Percentiles rank a stretch among this genome's conserved stretches.
These are phyloP conservation scores for Dascyllus trimaculatus DNA, from an alignment of 2,113 vertebrate genomes.

Conservation along the genomic window DNA sequence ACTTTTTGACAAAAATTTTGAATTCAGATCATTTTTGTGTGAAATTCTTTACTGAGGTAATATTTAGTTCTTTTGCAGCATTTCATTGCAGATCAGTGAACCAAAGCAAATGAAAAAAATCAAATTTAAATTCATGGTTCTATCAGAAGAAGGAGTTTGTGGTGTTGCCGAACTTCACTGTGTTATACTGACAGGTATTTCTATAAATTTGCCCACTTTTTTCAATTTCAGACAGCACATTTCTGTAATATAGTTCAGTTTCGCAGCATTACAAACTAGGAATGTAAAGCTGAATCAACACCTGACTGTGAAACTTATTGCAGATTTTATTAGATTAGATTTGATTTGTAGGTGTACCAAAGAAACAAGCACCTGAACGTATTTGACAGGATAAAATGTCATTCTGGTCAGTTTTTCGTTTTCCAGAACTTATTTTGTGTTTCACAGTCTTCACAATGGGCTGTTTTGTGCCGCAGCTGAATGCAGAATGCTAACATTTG, in stretches of 20 bases:
- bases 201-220: not conserved
- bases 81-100: too few species aligned
- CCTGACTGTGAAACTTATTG: not conserved
- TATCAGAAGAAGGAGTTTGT: not conserved
- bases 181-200: not conserved
- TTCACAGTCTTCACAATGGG: not conserved
- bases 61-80: too few species aligned
- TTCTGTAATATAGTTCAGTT: not conserved
- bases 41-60: too few species aligned
- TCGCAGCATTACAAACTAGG: not conserved
- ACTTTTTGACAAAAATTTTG: not conserved
- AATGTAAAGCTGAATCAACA: too few species aligned
- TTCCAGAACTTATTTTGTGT: not conserved
- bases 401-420: not conserved
- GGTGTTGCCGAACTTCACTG: not conserved
- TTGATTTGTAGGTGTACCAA: not conserved
- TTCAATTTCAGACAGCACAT: not conserved
- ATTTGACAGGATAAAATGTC: not conserved
- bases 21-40: too few species aligned
- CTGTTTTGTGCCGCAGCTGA: not conserved
- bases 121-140: not conserved
- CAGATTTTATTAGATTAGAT: not conserved
- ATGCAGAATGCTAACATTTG: slow-evolving; percentile 10
- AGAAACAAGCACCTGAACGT: not conserved
- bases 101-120: not conserved